Evolutionary conservation across 2,888 invertebrate species (phyloP).

Genomic region (Meiosimyza platycephala): DNA sequence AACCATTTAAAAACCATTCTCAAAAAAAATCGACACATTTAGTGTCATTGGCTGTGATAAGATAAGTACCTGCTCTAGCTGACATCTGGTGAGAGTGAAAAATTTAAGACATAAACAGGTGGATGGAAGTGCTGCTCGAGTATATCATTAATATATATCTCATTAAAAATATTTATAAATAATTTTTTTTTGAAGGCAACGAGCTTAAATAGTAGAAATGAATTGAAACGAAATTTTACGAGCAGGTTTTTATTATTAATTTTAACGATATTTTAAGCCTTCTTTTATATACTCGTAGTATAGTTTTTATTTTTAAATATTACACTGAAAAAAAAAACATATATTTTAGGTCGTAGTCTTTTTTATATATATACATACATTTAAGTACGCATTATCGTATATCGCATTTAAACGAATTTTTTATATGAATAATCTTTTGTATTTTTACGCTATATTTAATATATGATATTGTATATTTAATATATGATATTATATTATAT

Average conservation of each 20-base stretch:
- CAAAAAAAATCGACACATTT: constrained; percentile 35
- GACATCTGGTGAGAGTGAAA: constrained; percentile 27
- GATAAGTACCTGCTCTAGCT: constrained; percentile 59
- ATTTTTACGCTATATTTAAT: constrained; percentile 2
- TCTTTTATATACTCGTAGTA: constrained; percentile 21
- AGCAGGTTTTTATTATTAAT: constrained; percentile 31
- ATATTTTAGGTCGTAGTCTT: neutral
- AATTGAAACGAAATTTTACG: constrained; percentile 10
- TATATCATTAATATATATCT: constrained; percentile 7
- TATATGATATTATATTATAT: constrained; percentile 14
- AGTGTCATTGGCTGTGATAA: constrained; percentile 65
- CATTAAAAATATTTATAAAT: neutral
- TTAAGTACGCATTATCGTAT: constrained; percentile 10
- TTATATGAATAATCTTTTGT: neutral
- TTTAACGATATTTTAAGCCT: constrained; percentile 11
- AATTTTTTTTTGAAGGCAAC: neutral
- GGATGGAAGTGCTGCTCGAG: constrained; percentile 12
- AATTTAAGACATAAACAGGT: constrained; percentile 13
- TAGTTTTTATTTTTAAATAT: neutral
- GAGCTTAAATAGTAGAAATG: constrained; percentile 16
- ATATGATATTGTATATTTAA: constrained; percentile 15
- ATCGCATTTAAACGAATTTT: neutral
- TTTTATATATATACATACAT: neutral
- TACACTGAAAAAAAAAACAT: neutral
- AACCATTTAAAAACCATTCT: neutral